phyloP scores from a whole-genome alignment of 2,888 invertebrate genomes.

The Ceratothoa steindachneri region DNA sequence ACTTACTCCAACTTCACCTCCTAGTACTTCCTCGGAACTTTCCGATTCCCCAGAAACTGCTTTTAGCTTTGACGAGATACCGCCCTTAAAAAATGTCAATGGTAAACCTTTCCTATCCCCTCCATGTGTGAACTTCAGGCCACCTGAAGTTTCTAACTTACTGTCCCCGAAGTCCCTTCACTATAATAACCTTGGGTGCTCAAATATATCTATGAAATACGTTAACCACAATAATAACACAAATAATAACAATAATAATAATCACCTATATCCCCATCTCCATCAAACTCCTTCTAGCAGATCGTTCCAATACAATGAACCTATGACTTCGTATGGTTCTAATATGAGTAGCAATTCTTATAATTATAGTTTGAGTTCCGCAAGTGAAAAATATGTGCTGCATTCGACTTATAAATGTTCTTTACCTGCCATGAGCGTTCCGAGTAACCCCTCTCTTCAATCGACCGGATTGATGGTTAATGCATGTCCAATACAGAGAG shows the following conservation, averaged over 20 bases:
- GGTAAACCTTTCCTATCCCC: neutral
- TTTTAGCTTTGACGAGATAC: conserved; percentile 43
- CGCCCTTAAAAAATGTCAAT: neutral
- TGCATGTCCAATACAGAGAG: neutral
- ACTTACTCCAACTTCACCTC: conserved; percentile 42
- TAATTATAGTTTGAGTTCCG: neutral
- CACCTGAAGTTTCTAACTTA: neutral
- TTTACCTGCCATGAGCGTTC: neutral
- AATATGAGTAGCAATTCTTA: neutral
- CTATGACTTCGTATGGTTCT: neutral
- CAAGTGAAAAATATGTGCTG: neutral
- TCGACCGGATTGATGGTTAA: neutral
- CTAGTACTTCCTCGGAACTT: conserved; percentile 37
- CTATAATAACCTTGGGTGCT: neutral
- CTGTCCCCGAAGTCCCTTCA: neutral
- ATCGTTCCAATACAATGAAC: neutral
- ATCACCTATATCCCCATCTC: neutral
- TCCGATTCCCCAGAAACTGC: conserved; percentile 46
- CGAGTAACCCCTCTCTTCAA: neutral
- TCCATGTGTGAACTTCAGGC: neutral
- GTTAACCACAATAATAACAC: neutral
- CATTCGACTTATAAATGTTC: neutral
- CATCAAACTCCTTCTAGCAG: neutral
- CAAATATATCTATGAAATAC: neutral
- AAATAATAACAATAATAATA: conserved; percentile 4